Percentiles rank a stretch among this genome's conserved stretches.
These are phyloP conservation scores for Bubo scandiacus DNA, from an alignment of 2,113 vertebrate species.

Conservation along the genomic window DNA sequence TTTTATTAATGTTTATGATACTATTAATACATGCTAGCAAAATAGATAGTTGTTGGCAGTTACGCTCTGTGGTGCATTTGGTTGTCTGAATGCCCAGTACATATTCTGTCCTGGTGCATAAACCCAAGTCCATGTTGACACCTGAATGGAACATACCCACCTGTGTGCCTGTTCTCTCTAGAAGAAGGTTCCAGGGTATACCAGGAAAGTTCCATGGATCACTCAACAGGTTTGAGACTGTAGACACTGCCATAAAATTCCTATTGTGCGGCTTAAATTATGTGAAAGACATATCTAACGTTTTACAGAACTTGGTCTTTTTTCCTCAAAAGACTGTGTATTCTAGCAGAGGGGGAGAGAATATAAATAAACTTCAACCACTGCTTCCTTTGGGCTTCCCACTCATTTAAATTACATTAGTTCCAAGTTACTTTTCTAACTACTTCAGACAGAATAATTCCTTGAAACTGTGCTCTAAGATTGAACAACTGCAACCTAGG, in stretches of 20 bases:
- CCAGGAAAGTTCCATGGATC: neutral
- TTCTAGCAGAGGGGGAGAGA: neutral
- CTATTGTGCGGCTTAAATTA: neutral
- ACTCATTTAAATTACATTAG: neutral
- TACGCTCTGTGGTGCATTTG: neutral
- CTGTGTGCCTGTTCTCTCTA: neutral
- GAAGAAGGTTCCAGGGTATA: neutral
- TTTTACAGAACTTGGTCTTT: neutral
- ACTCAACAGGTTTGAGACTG: neutral
- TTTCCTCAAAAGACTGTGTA: neutral
- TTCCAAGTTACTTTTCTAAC: neutral
- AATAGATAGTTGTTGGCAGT: neutral
- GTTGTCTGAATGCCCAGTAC: neutral
- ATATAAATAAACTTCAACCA: neutral
- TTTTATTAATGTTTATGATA: neutral
- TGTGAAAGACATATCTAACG: neutral
- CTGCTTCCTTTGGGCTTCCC: neutral
- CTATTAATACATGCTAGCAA: neutral
- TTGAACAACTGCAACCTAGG: neutral
- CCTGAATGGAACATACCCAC: neutral
- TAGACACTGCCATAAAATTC: neutral
- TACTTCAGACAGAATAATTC: neutral
- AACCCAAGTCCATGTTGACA: accelerated
- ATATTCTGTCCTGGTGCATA: neutral
- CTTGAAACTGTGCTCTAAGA: neutral